Conservation (phyloP, 2,888 invertebrate genomes). For the Nemoura dubitans region DNA sequence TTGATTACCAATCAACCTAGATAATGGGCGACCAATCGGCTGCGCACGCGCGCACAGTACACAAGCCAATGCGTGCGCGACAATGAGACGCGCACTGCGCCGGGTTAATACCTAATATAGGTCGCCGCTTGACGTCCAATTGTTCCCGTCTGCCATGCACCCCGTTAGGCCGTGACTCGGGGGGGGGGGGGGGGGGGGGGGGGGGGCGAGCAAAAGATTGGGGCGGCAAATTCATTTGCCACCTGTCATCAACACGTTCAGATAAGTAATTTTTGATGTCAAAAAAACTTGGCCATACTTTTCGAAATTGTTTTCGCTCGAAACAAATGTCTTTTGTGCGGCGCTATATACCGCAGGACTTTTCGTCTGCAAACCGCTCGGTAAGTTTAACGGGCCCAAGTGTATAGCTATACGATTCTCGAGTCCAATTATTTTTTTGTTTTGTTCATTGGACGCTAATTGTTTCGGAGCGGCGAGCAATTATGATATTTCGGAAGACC, state of each 20-base stretch:
- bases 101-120: too few relatives aligned
- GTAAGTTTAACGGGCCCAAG: too few relatives aligned
- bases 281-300: constrained; percentile 23
- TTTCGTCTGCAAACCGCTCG: too few relatives aligned
- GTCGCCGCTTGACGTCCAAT: too few relatives aligned
- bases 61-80: neutral
- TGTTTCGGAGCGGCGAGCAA: neutral
- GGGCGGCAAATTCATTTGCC: constrained; percentile 28
- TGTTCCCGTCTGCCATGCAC: too few relatives aligned
- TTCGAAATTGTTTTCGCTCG: constrained; percentile 20
- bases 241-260: constrained; percentile 23
- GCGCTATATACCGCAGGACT: neutral
- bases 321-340: constrained; percentile 25
- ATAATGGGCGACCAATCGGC: neutral
- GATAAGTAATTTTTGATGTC: neutral
- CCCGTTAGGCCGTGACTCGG: too few relatives aligned
- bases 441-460: neutral
- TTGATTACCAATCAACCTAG: neutral
- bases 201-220: neutral
- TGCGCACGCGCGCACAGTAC: neutral
- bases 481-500: neutral
- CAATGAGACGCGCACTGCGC: neutral
- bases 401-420: too few relatives aligned
- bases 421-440: neutral
- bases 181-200: too few relatives aligned